Percentiles rank a stretch among this genome's conserved stretches.
These are phyloP conservation scores for Ptychoptera albimana DNA, from an alignment of 2,888 invertebrate genomes.

Conservation along the genomic window DNA sequence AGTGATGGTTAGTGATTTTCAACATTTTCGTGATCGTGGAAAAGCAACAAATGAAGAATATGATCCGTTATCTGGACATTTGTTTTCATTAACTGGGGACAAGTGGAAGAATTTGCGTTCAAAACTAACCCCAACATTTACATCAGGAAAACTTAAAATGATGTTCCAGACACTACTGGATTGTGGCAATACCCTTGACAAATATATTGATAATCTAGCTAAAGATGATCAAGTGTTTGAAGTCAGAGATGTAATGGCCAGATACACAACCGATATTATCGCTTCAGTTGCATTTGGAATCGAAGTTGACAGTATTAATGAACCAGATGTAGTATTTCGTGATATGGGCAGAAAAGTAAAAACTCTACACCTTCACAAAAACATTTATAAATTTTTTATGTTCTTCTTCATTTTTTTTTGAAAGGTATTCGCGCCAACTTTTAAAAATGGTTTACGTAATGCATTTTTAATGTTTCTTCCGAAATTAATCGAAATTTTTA, in stretches of 20 bases:
- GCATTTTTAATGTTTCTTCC: neutral
- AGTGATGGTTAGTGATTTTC: slow-evolving; percentile 40
- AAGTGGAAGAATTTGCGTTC: slow-evolving; percentile 41
- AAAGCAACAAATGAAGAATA: slow-evolving; percentile 36
- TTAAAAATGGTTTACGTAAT: neutral
- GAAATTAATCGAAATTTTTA: slow-evolving; percentile 3
- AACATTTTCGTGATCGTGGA: slow-evolving; percentile 41
- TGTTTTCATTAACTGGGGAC: slow-evolving; percentile 37
- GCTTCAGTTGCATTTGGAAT: slow-evolving; percentile 23
- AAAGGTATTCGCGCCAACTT: neutral
- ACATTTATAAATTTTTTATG: neutral
- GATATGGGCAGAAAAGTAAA: slow-evolving; percentile 12
- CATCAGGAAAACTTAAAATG: slow-evolving; percentile 41
- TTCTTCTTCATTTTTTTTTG: no score
- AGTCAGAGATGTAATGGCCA: slow-evolving; percentile 21
- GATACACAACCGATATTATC: slow-evolving; percentile 23
- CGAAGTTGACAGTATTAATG: slow-evolving; percentile 16
- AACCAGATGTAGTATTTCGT: slow-evolving; percentile 15
- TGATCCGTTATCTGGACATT: slow-evolving; percentile 38
- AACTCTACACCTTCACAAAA: slow-evolving; percentile 4
- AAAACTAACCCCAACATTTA: slow-evolving; percentile 43
- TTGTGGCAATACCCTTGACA: slow-evolving; percentile 33
- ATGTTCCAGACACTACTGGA: slow-evolving; percentile 39
- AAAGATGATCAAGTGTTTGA: slow-evolving; percentile 27
- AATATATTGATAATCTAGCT: slow-evolving; percentile 24